Percentiles rank a stretch among this genome's conserved stretches.
These are phyloP conservation scores for Oreocharis arfaki DNA, from an alignment of 2,113 vertebrate genomes.

Conservation along the genomic window DNA sequence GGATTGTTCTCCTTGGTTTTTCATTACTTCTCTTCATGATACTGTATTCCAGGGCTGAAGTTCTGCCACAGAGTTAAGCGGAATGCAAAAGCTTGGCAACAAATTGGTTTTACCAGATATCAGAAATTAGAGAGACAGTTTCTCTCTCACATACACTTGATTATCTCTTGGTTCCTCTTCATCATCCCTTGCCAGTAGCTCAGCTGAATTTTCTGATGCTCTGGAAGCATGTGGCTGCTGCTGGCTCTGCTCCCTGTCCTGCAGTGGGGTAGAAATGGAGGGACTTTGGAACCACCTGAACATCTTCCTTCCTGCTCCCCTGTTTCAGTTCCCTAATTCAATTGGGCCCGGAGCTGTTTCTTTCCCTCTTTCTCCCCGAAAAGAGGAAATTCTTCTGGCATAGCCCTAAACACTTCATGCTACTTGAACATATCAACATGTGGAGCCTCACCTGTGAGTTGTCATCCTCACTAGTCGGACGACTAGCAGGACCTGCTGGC, in stretches of 20 bases:
- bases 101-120: neutral
- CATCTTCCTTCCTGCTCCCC: neutral
- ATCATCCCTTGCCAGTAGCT: neutral
- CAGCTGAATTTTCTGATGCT: neutral
- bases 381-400: neutral
- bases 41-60: neutral
- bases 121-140: neutral
- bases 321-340: neutral
- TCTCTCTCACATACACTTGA: neutral
- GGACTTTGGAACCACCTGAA: neutral
- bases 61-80: neutral
- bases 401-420: neutral
- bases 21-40: neutral
- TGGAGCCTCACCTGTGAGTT: neutral
- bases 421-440: neutral
- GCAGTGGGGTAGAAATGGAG: neutral
- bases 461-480: rapidly evolving
- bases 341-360: neutral
- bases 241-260: too few relatives aligned
- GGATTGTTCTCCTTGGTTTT: neutral
- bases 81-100: neutral
- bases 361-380: neutral
- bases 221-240: too few relatives aligned
- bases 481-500: neutral
- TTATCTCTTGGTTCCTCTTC: neutral